Evolutionary conservation across 1,140 invertebrate species (phyloP), one percentile per base, ranked within the genome.

Genomic region (Apis cerana): DNA sequence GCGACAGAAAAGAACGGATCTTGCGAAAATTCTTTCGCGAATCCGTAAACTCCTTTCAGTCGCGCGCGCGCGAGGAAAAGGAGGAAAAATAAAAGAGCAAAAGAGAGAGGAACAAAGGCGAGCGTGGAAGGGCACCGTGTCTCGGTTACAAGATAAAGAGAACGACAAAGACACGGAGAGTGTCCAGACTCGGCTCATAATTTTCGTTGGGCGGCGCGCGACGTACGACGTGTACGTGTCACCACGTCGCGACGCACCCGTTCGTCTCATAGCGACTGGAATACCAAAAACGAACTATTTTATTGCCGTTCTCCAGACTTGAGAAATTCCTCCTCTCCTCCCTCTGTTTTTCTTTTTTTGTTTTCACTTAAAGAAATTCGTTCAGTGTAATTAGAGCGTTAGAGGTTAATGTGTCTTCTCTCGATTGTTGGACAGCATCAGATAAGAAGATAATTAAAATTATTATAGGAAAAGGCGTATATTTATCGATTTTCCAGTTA

Each of bases 211-310:
- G 83, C 84, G 50, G 52, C 43, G 61, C 13, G 52, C 65, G 87
- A 89, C 89, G 83, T 83, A 81, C 89, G 89, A 90, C 92, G 90
- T 94, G 93, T 92, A 88, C 87, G 83, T 91, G 93, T 93, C 92
- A 92, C 74, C 68, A 85, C 89, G 91, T 91, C 92, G 91, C 91
- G 93, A 92, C 93, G 89, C 84, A 75, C 84, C 75, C 89, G 90
- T 93, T 89, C 86, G 90, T 93, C 93, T 93, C 80, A 48, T 67
- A 64, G 68, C 27, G 62, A n/a, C 80, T 82, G 70, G 19, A 82
- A 88, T 86, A 71, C 54, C 76, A 79, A 75, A 77, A 76, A 64
- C 59, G 50, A 64, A 50, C 17, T 43, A n/a, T 64, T 59, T 77
- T 83, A 77, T 80, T 43, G 58, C 64, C 56, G 17, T 56, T 56